Percentiles rank a stretch among this genome's conserved stretches.
Evolutionary conservation across 2,797 vertebrate species (phyloP).

Genomic region (Anniella stebbinsi): DNA sequence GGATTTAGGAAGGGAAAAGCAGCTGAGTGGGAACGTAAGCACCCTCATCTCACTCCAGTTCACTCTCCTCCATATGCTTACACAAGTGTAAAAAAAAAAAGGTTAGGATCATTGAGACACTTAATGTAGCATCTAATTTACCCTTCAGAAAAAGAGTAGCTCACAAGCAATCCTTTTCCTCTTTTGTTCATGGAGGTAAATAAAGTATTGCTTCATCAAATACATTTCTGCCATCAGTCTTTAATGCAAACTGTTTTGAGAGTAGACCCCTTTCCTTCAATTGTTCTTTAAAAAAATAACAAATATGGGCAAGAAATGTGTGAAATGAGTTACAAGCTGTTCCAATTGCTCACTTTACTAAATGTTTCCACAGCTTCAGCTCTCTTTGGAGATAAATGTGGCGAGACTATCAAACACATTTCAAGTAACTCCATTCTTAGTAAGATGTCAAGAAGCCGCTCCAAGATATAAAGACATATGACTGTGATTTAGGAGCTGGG

Average conservation of each 20-base stretch:
- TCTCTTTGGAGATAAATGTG: constrained; percentile 19
- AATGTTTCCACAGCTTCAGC: constrained; percentile 13
- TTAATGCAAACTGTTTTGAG: background rate
- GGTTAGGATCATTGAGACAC: too few relatives aligned
- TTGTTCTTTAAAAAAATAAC: constrained; percentile 1
- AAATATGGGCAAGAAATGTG: background rate
- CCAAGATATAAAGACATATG: constrained; percentile 19
- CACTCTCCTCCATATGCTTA: too few relatives aligned
- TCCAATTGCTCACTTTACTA: constrained; percentile 5
- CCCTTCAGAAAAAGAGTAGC: background rate
- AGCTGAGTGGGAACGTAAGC: too few relatives aligned
- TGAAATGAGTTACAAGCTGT: background rate
- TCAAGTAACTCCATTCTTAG: constrained; percentile 10
- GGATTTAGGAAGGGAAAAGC: too few relatives aligned
- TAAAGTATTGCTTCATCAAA: background rate
- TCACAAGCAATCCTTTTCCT: background rate
- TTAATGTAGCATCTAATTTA: too few relatives aligned
- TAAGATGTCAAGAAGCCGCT: constrained; percentile 17
- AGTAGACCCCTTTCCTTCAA: background rate
- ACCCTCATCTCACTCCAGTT: too few relatives aligned
- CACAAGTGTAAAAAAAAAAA: too few relatives aligned
- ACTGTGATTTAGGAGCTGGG: constrained; percentile 7
- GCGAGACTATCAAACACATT: constrained; percentile 12
- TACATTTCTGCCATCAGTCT: background rate
- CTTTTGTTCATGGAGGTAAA: constrained; percentile 12